Evolutionary conservation across 2,113 vertebrate species (phyloP).

Genomic region (Percopsis transmontana): DNA sequence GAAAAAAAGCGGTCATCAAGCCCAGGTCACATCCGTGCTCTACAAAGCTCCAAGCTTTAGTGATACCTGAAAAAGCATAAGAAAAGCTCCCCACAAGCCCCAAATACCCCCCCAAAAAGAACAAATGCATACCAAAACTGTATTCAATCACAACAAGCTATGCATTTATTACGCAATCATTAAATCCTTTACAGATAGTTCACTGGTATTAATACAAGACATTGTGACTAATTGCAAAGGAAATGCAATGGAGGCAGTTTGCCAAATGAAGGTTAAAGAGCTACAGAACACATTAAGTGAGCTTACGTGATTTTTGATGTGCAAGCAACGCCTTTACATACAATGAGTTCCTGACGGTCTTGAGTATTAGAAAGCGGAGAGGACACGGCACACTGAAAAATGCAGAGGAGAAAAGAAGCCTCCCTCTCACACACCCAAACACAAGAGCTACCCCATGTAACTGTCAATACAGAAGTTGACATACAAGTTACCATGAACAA

Average conservation of each 20-base stretch:
- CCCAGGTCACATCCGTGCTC: conserved; percentile 75
- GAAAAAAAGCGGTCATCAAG: conserved; percentile 74
- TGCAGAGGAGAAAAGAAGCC: conserved; percentile 69
- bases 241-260: conserved; percentile 64
- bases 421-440: conserved; percentile 60
- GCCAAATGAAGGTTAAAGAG: conserved; percentile 67
- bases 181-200: conserved; percentile 77
- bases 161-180: conserved; percentile 81
- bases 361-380: conserved; percentile 75
- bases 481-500: conserved; percentile 17
- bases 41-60: conserved; percentile 78
- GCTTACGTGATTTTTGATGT: conserved; percentile 74
- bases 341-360: conserved; percentile 78
- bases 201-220: conserved; percentile 72
- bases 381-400: conserved; percentile 81
- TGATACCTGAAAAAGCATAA: conserved; percentile 84
- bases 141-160: conserved; percentile 79
- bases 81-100: conserved; percentile 75
- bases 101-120: conserved; percentile 58
- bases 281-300: conserved; percentile 70
- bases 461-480: conserved; percentile 41
- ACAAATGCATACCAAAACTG: conserved; percentile 82
- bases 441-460: conserved; percentile 6
- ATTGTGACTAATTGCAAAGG: conserved; percentile 74
- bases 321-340: conserved; percentile 76